Evolutionary conservation across 1,140 invertebrate genomes (phyloP).

Genomic region (Drosophila pseudoobscura): DNA sequence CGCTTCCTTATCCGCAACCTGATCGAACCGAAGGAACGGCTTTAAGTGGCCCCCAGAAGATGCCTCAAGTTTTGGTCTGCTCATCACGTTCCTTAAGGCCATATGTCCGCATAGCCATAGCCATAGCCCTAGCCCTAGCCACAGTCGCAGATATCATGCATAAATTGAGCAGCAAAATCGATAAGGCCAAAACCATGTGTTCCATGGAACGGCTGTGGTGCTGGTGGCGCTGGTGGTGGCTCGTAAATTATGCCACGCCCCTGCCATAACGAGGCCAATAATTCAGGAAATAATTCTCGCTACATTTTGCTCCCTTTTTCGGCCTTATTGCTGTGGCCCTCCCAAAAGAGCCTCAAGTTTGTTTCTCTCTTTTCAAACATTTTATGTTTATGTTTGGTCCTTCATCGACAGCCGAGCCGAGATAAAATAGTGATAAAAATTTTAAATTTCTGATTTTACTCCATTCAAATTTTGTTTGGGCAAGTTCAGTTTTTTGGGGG

Average conservation of each 20-base stretch:
- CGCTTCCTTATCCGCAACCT: conserved; percentile 25
- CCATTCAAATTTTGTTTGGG: conserved; percentile 42
- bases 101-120: conserved; percentile 46
- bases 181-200: conserved; percentile 45
- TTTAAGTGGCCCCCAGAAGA: conserved; percentile 21
- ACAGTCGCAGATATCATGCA: conserved; percentile 32
- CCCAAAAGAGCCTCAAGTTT: neutral
- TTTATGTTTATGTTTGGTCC: conserved; percentile 22
- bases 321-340: conserved; percentile 9
- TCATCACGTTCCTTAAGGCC: conserved; percentile 60
- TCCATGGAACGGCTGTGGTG: conserved; percentile 12
- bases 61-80: conserved; percentile 30
- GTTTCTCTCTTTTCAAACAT: conserved; percentile 21
- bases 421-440: conserved; percentile 13
- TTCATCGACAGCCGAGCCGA: conserved; percentile 3
- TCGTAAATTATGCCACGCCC: conserved; percentile 75
- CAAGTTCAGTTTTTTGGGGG: conserved; percentile 61
- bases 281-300: conserved; percentile 75
- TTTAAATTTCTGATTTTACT: conserved; percentile 30
- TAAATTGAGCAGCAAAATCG: conserved; percentile 69
- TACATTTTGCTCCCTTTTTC: conserved; percentile 51
- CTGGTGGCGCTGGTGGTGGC: conserved; percentile 9
- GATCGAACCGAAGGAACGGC: conserved; percentile 13
- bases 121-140: neutral
- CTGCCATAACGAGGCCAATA: conserved; percentile 74